phyloP scores from a whole-genome alignment of 2,113 vertebrate species.

The Sylvicapra grimmia region DNA sequence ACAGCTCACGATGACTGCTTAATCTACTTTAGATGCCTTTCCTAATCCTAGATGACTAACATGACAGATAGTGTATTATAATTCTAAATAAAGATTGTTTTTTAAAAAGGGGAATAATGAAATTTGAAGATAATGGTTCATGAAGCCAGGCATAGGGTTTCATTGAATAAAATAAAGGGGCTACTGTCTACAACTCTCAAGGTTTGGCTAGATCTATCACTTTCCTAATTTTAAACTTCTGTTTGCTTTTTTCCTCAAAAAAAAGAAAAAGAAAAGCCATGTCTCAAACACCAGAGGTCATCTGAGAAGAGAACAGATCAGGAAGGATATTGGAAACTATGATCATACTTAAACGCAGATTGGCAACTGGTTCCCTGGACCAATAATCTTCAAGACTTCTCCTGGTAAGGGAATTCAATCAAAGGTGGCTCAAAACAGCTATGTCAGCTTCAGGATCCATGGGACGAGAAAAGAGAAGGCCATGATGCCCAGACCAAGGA shows the following conservation, averaged over 20 bases:
- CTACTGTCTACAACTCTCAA: not conserved
- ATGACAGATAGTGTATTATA: not conserved
- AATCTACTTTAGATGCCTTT: not conserved
- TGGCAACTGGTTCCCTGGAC: not conserved
- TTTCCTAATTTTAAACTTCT: not conserved
- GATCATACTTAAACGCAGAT: not conserved
- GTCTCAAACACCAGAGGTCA: not conserved
- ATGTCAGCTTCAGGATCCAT: not conserved
- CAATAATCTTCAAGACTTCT: not conserved
- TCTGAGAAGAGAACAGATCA: not conserved
- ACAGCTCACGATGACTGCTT: not conserved
- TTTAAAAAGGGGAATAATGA: not conserved
- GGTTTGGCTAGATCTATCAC: not conserved
- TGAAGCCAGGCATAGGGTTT: not conserved
- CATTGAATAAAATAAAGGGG: not conserved
- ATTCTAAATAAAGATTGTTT: constrained; percentile 1
- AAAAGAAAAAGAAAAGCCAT: not conserved
- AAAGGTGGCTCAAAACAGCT: not conserved
- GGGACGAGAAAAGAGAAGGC: not conserved
- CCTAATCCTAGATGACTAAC: not conserved
- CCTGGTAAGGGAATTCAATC: not conserved
- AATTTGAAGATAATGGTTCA: not conserved
- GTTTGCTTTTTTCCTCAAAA: not conserved
- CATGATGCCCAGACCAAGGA: not conserved
- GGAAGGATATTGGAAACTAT: not conserved